Percentiles rank a stretch among this genome's conserved stretches.
These are phyloP conservation scores for Scartelaos histophorus DNA, from an alignment of 2,113 vertebrate species.

Conservation along the genomic window DNA sequence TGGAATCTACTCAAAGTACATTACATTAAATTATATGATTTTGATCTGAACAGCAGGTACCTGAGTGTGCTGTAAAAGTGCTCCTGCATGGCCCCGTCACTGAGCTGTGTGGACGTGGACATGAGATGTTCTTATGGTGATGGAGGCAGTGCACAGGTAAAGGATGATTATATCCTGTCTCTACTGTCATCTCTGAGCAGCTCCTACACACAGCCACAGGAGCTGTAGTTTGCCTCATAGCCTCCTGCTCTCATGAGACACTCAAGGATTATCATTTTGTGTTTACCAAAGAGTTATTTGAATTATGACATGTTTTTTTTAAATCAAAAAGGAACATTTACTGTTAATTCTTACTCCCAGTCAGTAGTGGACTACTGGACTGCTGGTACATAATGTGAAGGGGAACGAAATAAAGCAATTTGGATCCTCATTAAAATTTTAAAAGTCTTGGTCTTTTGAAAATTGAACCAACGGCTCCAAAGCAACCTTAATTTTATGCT, in stretches of 20 bases:
- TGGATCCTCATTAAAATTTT: conserved; percentile 77
- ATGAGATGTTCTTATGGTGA: conserved; percentile 26
- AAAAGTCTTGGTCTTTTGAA: conserved; percentile 73
- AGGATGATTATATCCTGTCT: conserved; percentile 60
- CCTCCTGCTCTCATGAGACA: conserved; percentile 53
- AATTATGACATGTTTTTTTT: background rate
- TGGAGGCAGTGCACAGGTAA: conserved; percentile 53
- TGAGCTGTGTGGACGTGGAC: conserved; percentile 50
- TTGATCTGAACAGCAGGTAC: conserved; percentile 1
- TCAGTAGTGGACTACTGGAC: conserved; percentile 33
- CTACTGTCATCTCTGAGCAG: conserved; percentile 56
- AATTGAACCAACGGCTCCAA: conserved; percentile 75
- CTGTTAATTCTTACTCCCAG: conserved; percentile 17
- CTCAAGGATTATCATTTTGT: conserved; percentile 58
- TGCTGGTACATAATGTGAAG: conserved; percentile 49
- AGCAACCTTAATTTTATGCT: conserved; percentile 77
- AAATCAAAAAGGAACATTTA: background rate
- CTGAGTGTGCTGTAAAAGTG: conserved; percentile 39
- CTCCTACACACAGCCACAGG: conserved; percentile 60
- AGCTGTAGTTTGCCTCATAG: conserved; percentile 67
- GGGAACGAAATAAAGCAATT: conserved; percentile 62
- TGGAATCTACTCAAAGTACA: no score
- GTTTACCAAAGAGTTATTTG: conserved; percentile 49
- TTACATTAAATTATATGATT: background rate
- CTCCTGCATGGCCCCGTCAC: conserved; percentile 49